phyloP scores from a whole-genome alignment of 2,888 invertebrate genomes.

The Morpho deidamia region DNA sequence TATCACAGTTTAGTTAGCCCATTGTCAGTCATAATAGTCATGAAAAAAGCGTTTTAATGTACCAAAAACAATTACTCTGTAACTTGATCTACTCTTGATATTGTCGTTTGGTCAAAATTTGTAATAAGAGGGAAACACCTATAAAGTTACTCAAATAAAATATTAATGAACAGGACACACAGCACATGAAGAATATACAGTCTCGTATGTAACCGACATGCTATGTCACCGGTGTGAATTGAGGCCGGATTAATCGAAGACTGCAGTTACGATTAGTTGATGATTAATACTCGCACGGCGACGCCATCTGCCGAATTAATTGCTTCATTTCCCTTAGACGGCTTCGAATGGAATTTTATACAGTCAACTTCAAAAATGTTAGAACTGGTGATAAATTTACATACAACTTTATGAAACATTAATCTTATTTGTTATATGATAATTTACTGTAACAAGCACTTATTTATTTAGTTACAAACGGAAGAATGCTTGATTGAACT shows the following conservation, averaged over 20 bases:
- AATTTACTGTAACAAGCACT: too few species aligned
- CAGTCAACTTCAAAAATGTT: conserved; percentile 44
- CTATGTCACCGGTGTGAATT: conserved; percentile 39
- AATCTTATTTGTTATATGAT: too few species aligned
- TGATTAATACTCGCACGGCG: conserved; percentile 76
- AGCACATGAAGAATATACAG: neutral
- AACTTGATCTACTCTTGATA: too few species aligned
- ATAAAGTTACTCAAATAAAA: neutral
- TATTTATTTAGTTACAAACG: too few species aligned
- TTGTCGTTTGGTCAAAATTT: too few species aligned
- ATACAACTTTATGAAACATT: too few species aligned
- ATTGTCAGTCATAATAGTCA: too few species aligned
- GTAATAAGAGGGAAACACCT: too few species aligned
- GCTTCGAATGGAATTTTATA: conserved; percentile 69
- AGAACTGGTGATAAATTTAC: neutral
- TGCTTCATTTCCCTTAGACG: conserved; percentile 77
- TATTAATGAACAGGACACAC: neutral
- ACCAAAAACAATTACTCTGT: too few species aligned
- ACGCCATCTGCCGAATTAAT: conserved; percentile 77
- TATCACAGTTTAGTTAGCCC: too few species aligned
- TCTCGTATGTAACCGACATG: conserved; percentile 10
- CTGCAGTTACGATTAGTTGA: conserved; percentile 77
- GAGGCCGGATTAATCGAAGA: conserved; percentile 71
- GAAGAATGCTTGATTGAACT: too few species aligned
- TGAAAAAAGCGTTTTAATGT: too few species aligned